Evolutionary conservation across 2,797 vertebrate species (phyloP).

Genomic region (Malacoraja senta): DNA sequence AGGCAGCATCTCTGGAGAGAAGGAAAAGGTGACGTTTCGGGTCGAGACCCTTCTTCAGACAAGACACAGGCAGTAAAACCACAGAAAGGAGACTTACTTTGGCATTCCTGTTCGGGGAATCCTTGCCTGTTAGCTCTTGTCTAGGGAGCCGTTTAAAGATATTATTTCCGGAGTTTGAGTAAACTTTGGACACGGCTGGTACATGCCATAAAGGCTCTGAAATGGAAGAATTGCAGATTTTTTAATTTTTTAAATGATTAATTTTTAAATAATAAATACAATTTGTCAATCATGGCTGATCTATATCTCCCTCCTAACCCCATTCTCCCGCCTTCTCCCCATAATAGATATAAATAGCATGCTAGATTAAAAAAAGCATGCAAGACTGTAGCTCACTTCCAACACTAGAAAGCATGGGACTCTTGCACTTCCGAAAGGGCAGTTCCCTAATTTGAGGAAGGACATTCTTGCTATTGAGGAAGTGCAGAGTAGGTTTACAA

Average conservation of each 20-base stretch:
- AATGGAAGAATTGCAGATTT: slow-evolving; percentile 33
- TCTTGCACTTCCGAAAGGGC: background rate
- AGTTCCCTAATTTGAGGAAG: too few species aligned
- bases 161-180: slow-evolving; percentile 47
- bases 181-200: slow-evolving; percentile 62
- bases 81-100: slow-evolving; percentile 60
- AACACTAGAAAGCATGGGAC: background rate
- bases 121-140: slow-evolving; percentile 72
- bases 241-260: background rate
- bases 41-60: background rate
- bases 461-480: too few species aligned
- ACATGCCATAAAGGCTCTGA: slow-evolving; percentile 85
- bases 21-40: too few species aligned
- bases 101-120: slow-evolving; percentile 78
- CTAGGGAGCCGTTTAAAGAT: slow-evolving; percentile 62
- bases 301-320: too few species aligned
- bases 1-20: too few species aligned
- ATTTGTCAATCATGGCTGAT: too few species aligned
- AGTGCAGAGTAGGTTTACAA: too few species aligned
- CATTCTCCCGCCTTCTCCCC: too few species aligned
- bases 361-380: background rate
- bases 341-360: too few species aligned
- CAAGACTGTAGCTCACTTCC: background rate
- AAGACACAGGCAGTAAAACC: background rate
- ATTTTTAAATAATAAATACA: background rate